A percentile compares a stretch with the other conserved stretches of the same genome.
Evolutionary conservation across 2,113 vertebrate genomes (phyloP).

Genomic region (Nyctibius bracteatus): DNA sequence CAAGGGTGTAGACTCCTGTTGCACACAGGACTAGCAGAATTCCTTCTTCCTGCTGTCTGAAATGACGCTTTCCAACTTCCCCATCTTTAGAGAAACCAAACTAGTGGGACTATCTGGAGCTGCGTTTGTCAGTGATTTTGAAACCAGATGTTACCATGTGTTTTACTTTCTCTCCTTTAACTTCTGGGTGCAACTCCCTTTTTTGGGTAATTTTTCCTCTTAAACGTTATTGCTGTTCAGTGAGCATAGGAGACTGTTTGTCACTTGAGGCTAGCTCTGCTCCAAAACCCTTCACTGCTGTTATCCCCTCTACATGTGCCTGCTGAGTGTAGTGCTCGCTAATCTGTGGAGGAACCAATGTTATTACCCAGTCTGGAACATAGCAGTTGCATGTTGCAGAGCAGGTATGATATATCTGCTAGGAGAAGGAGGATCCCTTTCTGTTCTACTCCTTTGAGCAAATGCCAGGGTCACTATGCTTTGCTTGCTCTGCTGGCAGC

Average conservation of each 20-base stretch:
- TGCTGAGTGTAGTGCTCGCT: background rate
- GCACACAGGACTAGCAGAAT: background rate
- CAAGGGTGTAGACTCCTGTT: background rate
- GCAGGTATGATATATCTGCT: background rate
- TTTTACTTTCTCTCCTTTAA: background rate
- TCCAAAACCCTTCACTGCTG: background rate
- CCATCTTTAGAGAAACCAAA: background rate
- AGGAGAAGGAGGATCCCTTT: background rate
- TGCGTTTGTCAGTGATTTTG: background rate
- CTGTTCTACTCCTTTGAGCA: background rate
- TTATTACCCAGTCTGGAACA: background rate
- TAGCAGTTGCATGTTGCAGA: background rate
- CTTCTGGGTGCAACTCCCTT: background rate
- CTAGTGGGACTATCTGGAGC: background rate
- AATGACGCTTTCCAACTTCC: background rate
- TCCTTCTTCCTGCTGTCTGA: background rate
- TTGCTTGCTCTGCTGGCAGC: background rate
- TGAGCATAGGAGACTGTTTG: background rate
- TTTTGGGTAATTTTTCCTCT: background rate
- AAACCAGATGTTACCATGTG: background rate
- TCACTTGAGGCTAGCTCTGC: background rate
- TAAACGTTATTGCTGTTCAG: background rate
- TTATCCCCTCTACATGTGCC: rapidly evolving
- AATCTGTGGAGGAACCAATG: background rate
- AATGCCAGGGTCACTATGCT: background rate